These are phyloP conservation scores for Neelides sp. DNA, from an alignment of 1,140 invertebrate species.

Conservation along the genomic window DNA sequence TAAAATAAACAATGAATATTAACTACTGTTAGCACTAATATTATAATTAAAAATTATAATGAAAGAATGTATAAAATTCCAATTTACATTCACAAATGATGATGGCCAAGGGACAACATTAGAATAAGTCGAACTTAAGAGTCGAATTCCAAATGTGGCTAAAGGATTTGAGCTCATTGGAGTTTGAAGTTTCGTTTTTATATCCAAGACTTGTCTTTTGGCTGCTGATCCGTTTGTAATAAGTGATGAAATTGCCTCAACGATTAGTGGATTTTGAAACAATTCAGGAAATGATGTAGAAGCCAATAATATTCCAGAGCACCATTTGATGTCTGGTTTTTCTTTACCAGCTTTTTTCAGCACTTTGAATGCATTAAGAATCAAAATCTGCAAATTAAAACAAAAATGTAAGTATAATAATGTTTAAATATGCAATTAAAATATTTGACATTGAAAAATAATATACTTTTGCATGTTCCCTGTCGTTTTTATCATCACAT, in stretches of 20 bases:
- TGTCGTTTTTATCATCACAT: conserved; percentile 6
- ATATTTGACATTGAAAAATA: background rate
- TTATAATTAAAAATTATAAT: background rate
- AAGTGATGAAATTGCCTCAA: conserved; percentile 11
- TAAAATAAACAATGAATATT: background rate
- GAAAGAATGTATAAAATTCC: background rate
- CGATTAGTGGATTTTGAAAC: conserved; percentile 6
- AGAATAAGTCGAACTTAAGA: background rate
- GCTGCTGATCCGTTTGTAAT: background rate
- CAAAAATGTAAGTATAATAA: background rate
- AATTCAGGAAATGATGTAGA: conserved; percentile 6
- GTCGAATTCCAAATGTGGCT: background rate
- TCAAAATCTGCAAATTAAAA: conserved; percentile 11
- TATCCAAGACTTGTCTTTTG: conserved; percentile 5
- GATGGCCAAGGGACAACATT: conserved; percentile 10
- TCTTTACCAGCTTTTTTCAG: conserved; percentile 16
- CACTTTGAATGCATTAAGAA: conserved; percentile 14
- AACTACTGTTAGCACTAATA: background rate
- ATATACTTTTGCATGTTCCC: conserved; percentile 8
- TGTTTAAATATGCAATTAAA: background rate
- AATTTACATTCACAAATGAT: conserved; percentile 10
- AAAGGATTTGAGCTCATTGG: background rate
- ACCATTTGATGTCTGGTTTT: conserved; percentile 15
- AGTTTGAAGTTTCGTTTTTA: conserved; percentile 19
- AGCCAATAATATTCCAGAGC: conserved; percentile 10